These are phyloP conservation scores for Plectropomus leopardus DNA, from an alignment of 2,113 vertebrate species.

Conservation along the genomic window DNA sequence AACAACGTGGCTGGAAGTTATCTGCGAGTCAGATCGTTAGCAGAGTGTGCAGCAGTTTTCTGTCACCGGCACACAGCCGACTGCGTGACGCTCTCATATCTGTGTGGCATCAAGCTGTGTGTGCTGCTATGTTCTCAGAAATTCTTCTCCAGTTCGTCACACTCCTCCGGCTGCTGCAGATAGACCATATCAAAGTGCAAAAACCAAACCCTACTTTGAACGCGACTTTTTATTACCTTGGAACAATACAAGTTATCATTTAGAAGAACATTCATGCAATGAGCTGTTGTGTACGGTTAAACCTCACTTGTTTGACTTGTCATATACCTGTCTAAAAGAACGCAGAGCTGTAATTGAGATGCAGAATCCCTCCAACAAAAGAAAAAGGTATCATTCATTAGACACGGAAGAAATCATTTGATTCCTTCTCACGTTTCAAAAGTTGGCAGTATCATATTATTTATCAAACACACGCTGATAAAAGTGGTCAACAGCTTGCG, in stretches of 20 bases:
- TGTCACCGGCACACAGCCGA: not conserved
- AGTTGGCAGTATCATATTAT: too few relatives aligned
- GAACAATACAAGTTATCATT: too few relatives aligned
- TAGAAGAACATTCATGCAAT: too few relatives aligned
- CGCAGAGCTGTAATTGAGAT: not conserved
- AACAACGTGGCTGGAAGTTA: constrained; percentile 34
- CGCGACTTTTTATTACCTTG: not conserved
- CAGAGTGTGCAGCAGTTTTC: constrained; percentile 7
- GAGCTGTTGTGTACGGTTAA: not conserved
- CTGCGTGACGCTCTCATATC: constrained; percentile 53
- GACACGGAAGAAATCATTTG: not conserved
- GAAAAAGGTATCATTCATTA: not conserved
- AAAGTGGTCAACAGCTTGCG: not conserved
- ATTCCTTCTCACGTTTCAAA: not conserved
- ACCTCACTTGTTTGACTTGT: not conserved
- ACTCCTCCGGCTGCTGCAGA: not conserved
- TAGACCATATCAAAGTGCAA: not conserved
- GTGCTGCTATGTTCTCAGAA: not conserved
- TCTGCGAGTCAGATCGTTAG: constrained; percentile 43
- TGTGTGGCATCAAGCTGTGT: constrained; percentile 38
- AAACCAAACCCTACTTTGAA: not conserved
- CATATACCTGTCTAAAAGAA: not conserved
- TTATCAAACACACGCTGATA: too few relatives aligned
- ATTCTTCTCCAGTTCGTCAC: constrained; percentile 52
- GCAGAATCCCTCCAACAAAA: not conserved